Evolutionary conservation across 1,140 invertebrate species (phyloP), one percentile per base, ranked within the genome.

Genomic region (Drosophila biarmipes): DNA sequence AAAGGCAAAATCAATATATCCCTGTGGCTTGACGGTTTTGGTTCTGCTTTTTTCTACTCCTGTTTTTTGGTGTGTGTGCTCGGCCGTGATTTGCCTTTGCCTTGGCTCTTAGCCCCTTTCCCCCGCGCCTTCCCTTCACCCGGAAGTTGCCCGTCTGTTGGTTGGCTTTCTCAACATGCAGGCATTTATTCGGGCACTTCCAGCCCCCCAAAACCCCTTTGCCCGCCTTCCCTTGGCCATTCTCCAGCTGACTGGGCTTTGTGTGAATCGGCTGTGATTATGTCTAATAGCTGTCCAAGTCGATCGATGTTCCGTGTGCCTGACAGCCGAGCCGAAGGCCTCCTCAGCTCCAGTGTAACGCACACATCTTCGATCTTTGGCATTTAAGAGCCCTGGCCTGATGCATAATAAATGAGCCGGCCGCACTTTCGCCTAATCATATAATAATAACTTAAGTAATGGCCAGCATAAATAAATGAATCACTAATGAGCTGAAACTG

Each of bases 261-360:
- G 61, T 72, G 52, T 68, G 56, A 40, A 45, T 61, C 77, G 69
- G 73, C 71, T 86, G 89, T 86, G 87, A 90, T 90, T 90, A 90
- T 87, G 87, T 90, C 87, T 87, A 90, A 90, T 90, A 90, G 87
- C 90, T 90, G 87, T 90, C 87, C 77, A 84, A 90, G 81, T 90
- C 87, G 90, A 90, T 90, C 82, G 81, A 84, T 87, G 87, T 90
- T 80, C 77, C 71, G 79, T 56, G 56, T 78, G 77, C 77, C 78
- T 90, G 87, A 90, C 87, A 90, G 78, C 63, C 76, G 55, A 35
- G 59, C 63, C 24, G 37, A 15, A 6, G 7, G 45, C 34, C 59
- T 58, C 34, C n/a, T 58, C 17, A 14, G 11, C 31, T 52, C 19
- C 29, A 6, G 8, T 11, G 62, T 34, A n/a, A n/a, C 38, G 12